Percentiles rank a stretch among this genome's conserved stretches.
These are phyloP conservation scores for Trogon melanurus DNA, from an alignment of 2,113 vertebrate species.

Conservation along the genomic window DNA sequence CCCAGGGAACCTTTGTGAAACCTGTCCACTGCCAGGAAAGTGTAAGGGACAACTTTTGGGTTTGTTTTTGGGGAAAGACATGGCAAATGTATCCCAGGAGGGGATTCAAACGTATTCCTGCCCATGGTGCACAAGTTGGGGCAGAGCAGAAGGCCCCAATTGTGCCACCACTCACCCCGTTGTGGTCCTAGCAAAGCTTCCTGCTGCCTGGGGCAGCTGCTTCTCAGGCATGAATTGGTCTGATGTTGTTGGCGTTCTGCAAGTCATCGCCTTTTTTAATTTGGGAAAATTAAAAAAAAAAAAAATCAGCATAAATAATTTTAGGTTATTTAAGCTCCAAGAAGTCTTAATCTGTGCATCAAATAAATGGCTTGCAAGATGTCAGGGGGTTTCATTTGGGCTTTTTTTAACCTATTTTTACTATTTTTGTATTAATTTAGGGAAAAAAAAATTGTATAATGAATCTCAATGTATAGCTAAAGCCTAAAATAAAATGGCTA, in stretches of 20 bases:
- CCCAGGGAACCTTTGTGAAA: not conserved
- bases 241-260: not conserved
- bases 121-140: not conserved
- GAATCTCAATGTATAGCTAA: conserved; percentile 67
- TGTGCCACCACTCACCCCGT: not conserved
- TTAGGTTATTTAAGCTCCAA: conserved; percentile 33
- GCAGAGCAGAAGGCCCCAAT: not conserved
- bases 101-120: not conserved
- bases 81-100: not conserved
- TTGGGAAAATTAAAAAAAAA: not conserved
- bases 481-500: conserved; percentile 72
- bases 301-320: not conserved
- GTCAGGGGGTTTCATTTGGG: conserved; percentile 54
- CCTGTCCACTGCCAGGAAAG: not conserved
- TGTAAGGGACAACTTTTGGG: accelerated
- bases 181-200: not conserved
- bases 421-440: conserved; percentile 73
- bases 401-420: conserved; percentile 70
- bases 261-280: conserved; percentile 17
- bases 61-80: not conserved
- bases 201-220: conserved; percentile 2
- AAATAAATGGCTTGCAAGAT: conserved; percentile 65
- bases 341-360: conserved; percentile 49
- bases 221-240: conserved; percentile 12
- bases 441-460: conserved; percentile 58